Evolutionary conservation across 2,113 vertebrate species (phyloP).

Genomic region (Orycteropus afer): DNA sequence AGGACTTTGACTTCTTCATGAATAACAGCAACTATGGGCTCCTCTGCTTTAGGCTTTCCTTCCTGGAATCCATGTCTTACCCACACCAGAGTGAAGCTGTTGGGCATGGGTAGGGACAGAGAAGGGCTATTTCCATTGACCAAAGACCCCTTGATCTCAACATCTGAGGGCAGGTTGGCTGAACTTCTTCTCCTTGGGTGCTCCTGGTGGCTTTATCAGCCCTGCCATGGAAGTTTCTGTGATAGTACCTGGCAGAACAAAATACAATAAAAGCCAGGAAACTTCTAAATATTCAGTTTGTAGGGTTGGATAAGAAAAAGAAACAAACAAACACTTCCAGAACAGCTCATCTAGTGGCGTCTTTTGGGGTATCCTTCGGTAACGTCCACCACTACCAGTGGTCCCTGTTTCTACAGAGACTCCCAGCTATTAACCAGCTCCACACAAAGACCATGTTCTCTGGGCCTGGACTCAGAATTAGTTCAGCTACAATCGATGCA

Average conservation of each 20-base stretch:
- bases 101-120: neutral
- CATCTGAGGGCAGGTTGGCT: neutral
- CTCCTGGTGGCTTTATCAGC: neutral
- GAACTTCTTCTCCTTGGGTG: neutral
- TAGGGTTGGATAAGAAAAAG: neutral
- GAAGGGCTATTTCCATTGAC: neutral
- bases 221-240: neutral
- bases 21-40: neutral
- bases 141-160: neutral
- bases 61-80: neutral
- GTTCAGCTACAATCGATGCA: neutral
- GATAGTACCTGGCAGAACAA: neutral
- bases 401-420: neutral
- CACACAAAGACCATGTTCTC: neutral
- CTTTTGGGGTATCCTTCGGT: neutral
- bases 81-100: neutral
- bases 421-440: neutral
- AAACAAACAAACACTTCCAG: neutral
- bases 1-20: neutral
- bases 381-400: neutral
- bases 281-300: neutral
- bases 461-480: neutral
- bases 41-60: neutral
- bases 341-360: neutral
- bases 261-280: neutral